These are phyloP conservation scores for Strigamia maritima DNA, from an alignment of 2,888 invertebrate genomes.

Conservation along the genomic window DNA sequence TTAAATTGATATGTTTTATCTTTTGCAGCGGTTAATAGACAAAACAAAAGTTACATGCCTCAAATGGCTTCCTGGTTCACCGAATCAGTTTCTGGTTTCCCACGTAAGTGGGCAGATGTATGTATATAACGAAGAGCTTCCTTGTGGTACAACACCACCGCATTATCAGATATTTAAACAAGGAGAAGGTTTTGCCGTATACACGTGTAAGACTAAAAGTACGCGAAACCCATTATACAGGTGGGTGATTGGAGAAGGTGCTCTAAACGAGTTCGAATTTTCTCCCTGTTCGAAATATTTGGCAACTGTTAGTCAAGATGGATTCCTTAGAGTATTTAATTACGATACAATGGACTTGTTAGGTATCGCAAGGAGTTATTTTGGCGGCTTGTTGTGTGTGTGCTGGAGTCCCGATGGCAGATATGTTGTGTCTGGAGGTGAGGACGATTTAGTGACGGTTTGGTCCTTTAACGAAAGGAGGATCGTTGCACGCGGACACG, in stretches of 20 bases:
- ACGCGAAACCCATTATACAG: slow-evolving; percentile 92
- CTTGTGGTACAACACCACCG: slow-evolving; percentile 84
- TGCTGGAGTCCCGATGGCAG: slow-evolving; percentile 97
- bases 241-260: slow-evolving; percentile 81
- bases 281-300: slow-evolving; percentile 90
- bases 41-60: slow-evolving; percentile 94
- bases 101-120: slow-evolving; percentile 96
- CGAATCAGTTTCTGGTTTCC: slow-evolving; percentile 88
- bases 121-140: slow-evolving; percentile 92
- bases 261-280: slow-evolving; percentile 95
- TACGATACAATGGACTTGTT: slow-evolving; percentile 96
- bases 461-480: slow-evolving; percentile 90
- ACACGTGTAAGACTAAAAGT: slow-evolving; percentile 93
- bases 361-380: slow-evolving; percentile 91
- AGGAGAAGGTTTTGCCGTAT: slow-evolving; percentile 89
- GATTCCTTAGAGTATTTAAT: slow-evolving; percentile 91
- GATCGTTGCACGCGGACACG: slow-evolving; percentile 95
- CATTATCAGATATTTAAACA: slow-evolving; percentile 93
- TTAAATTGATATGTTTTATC: slow-evolving; percentile 43
- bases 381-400: slow-evolving; percentile 95
- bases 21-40: slow-evolving; percentile 79
- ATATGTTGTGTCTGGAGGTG: slow-evolving; percentile 94
- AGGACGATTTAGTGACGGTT: slow-evolving; percentile 96
- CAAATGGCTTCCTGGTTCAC: slow-evolving; percentile 94
- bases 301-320: slow-evolving; percentile 92